phyloP scores from a whole-genome alignment of 2,113 vertebrate species.

The Nansenia antarctica region DNA sequence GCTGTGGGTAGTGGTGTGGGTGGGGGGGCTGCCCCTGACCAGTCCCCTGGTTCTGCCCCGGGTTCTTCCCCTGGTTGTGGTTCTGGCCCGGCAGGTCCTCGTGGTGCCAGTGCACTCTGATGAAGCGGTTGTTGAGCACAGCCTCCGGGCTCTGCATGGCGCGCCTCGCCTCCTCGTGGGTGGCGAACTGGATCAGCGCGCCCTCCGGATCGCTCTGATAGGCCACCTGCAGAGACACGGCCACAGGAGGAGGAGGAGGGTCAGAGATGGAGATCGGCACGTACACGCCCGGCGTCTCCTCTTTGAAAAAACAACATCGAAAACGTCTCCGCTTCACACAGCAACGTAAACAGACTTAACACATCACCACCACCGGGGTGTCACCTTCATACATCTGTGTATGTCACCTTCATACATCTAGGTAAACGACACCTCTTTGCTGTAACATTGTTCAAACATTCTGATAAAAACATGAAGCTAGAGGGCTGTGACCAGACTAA shows the following conservation, averaged over 20 bases:
- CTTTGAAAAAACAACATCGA: too few species aligned
- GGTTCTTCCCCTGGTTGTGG: not conserved
- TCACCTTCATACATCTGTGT: too few species aligned
- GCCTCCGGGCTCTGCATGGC: conserved; percentile 96
- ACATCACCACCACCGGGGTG: too few species aligned
- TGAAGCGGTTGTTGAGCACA: conserved; percentile 95
- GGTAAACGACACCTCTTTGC: too few species aligned
- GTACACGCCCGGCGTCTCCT: not conserved
- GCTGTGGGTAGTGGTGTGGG: conserved; percentile 16
- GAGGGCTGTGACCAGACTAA: too few species aligned
- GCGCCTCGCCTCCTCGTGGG: conserved; percentile 88
- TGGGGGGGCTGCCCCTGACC: conserved; percentile 38
- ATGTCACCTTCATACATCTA: too few species aligned
- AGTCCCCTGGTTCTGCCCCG: conserved; percentile 14
- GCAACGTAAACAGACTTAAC: too few species aligned
- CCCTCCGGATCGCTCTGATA: conserved; percentile 93
- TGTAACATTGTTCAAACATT: too few species aligned
- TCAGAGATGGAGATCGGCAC: not conserved
- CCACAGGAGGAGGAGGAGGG: not conserved
- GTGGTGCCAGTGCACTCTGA: conserved; percentile 93
- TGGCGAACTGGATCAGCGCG: conserved; percentile 94
- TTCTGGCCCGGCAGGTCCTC: conserved; percentile 71
- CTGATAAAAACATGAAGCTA: too few species aligned
- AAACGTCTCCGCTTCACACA: too few species aligned
- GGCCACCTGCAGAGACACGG: conserved; percentile 80